Base-by-base conservation (phyloP, 2,113 vertebrate genomes). In the Bagarius yarrelli region DNA sequence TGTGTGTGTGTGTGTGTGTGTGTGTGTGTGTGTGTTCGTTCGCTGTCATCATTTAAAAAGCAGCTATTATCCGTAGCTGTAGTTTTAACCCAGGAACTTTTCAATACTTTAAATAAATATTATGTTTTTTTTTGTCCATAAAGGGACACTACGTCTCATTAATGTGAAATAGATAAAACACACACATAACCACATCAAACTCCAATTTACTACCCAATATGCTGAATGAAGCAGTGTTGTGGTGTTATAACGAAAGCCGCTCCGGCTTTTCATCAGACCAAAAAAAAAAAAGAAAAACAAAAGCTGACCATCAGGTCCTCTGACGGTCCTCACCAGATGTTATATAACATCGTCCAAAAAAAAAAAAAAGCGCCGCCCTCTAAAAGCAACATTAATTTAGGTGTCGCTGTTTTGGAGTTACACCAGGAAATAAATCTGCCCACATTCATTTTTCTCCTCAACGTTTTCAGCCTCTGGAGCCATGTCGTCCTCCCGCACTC, bases 361-460 rank as follows among this genome's bases (percentile, higher is more conserved):
- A 50, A 47, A 4, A 11, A 78, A 56, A 67, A n/a, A 36, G 16
- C 5, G 44, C 40, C 30, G 5, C 25, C 8, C 64, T 84, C 79
- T 61, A 66, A 82, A 67, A 55, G 59, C 52, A 9, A 69, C 57
- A 50, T 73, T 83, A 57, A 86, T 79, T 83, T 63, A 67, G 30
- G 69, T 82, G 34, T 53, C 47, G 67, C 83, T 56, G 55, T 84
- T 60, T 74, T 82, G 76, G 74, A 81, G 63, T 50, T 66, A 34
- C 59, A 9, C 18, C 3, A 19, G 57, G 56, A 72, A 66, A 60
- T 72, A 82, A 44, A 67, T 66, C 61, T 66, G 75, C 40, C 18
- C 57, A 15, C 25, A 8, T 60, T 78, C 64, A 77, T 79, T 73
- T 80, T 80, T 80, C 50, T 21, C 66, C 76, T 40, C 40, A 2